These are phyloP conservation scores for Bambusicola thoracicus DNA, from an alignment of 2,113 vertebrate species.

Conservation along the genomic window DNA sequence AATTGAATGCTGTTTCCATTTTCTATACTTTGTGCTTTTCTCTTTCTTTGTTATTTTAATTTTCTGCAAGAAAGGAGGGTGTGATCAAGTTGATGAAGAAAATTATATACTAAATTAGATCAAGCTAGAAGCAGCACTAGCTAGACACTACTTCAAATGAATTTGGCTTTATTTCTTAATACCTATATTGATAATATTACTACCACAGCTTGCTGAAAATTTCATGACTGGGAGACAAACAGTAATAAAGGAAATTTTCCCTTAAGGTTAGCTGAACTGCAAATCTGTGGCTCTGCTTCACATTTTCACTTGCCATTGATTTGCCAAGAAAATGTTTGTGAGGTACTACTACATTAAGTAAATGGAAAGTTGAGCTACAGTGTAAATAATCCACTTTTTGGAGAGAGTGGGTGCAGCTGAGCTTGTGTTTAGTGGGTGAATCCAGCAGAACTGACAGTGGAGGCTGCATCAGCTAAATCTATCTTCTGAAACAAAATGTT, in stretches of 20 bases:
- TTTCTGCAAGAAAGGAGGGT: background rate
- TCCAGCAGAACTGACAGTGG: constrained; percentile 67
- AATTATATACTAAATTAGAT: background rate
- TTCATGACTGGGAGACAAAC: constrained; percentile 54
- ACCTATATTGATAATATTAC: constrained; percentile 63
- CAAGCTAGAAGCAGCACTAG: background rate
- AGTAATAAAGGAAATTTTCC: constrained; percentile 80
- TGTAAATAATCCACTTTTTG: constrained; percentile 54
- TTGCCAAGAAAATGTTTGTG: constrained; percentile 63
- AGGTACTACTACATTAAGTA: constrained; percentile 42
- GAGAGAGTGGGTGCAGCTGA: constrained; percentile 11
- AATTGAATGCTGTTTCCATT: background rate
- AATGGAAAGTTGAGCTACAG: constrained; percentile 74
- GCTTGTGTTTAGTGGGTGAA: constrained; percentile 60
- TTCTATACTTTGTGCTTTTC: background rate
- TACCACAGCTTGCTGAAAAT: constrained; percentile 73
- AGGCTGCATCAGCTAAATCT: constrained; percentile 67
- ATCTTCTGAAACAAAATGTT: constrained; percentile 71
- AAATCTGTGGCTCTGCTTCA: constrained; percentile 67
- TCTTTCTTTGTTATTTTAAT: background rate
- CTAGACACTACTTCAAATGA: background rate
- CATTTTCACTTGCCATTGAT: constrained; percentile 67
- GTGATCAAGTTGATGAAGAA: background rate
- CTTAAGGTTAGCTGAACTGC: constrained; percentile 70
- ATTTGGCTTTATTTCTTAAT: constrained; percentile 62